Evolutionary conservation across 64 coral and sea anemone genomes (phyloP).

Genomic region (Exaiptasia diaphana): DNA sequence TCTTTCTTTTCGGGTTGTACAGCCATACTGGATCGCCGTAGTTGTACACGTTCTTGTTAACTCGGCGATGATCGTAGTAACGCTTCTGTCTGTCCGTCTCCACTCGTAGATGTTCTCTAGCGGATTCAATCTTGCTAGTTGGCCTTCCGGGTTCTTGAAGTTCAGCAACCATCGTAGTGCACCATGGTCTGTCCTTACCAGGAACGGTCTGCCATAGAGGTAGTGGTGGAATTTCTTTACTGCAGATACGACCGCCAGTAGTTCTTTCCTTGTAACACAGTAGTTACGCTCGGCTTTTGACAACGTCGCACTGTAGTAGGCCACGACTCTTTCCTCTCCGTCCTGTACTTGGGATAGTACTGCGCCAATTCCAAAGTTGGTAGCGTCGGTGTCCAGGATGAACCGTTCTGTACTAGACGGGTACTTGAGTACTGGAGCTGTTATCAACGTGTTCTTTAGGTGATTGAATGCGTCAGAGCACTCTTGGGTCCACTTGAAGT

Average conservation of each 20-base stretch:
- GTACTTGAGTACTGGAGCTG: conserved; percentile 12
- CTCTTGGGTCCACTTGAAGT: conserved; percentile 12
- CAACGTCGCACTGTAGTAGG: conserved; percentile 8
- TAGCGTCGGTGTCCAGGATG: conserved; percentile 49
- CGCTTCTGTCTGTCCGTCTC: too few species aligned
- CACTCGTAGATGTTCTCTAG: not conserved
- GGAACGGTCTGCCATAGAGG: conserved; percentile 5
- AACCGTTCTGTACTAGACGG: conserved; percentile 28
- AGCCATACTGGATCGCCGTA: not conserved
- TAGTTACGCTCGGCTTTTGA: conserved; percentile 40
- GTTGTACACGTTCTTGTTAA: not conserved
- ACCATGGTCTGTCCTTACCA: not conserved
- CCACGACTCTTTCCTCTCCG: conserved; percentile 11
- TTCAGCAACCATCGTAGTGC: not conserved
- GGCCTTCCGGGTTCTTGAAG: conserved; percentile 34
- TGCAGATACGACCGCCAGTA: not conserved
- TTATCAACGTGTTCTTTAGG: conserved; percentile 6
- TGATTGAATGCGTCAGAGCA: conserved; percentile 28
- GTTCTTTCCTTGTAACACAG: conserved; percentile 20
- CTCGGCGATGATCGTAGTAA: too few species aligned
- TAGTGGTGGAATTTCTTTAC: conserved; percentile 5
- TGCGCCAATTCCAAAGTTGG: conserved; percentile 10
- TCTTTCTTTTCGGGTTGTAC: not conserved
- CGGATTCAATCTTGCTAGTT: conserved; percentile 15
- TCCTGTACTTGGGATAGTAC: conserved; percentile 60